Evolutionary conservation across 2,888 invertebrate genomes (phyloP).

Genomic region (Smittia sp.): DNA sequence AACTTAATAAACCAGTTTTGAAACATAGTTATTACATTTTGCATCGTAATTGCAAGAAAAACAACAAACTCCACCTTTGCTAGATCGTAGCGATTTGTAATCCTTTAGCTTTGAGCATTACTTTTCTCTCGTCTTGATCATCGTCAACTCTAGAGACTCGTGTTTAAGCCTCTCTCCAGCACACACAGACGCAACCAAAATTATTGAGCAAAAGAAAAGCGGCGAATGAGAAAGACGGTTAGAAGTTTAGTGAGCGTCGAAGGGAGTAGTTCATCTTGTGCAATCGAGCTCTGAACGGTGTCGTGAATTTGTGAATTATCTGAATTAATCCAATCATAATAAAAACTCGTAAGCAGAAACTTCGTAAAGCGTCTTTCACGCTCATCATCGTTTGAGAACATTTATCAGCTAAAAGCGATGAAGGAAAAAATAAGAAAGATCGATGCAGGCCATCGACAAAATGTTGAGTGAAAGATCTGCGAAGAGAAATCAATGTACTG

Average conservation of each 20-base stretch:
- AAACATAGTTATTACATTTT: too few species aligned
- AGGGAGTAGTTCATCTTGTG: not conserved
- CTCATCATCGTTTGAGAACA: not conserved
- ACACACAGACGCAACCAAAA: slow-evolving; percentile 4
- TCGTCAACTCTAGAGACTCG: too few species aligned
- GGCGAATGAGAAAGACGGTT: slow-evolving; percentile 2
- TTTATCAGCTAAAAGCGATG: not conserved
- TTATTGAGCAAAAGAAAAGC: not conserved
- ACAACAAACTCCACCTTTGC: too few species aligned
- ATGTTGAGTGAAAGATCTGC: slow-evolving; percentile 13
- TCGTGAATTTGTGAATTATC: slow-evolving; percentile 26
- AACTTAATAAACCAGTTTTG: too few species aligned
- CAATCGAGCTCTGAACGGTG: not conserved
- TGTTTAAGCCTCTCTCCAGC: not conserved
- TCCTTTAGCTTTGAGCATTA: too few species aligned
- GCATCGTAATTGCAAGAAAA: too few species aligned
- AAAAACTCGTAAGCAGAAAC: not conserved
- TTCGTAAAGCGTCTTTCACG: not conserved
- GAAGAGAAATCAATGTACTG: slow-evolving; percentile 29
- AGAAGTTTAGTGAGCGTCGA: not conserved
- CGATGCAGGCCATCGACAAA: slow-evolving; percentile 33
- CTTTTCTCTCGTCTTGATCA: slow-evolving; percentile 6
- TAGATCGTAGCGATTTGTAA: too few species aligned
- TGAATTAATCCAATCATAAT: slow-evolving; percentile 41
- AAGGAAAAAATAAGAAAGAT: slow-evolving; percentile 13